These are phyloP conservation scores for Apis laboriosa DNA, from an alignment of 1,140 invertebrate genomes.

Conservation along the genomic window DNA sequence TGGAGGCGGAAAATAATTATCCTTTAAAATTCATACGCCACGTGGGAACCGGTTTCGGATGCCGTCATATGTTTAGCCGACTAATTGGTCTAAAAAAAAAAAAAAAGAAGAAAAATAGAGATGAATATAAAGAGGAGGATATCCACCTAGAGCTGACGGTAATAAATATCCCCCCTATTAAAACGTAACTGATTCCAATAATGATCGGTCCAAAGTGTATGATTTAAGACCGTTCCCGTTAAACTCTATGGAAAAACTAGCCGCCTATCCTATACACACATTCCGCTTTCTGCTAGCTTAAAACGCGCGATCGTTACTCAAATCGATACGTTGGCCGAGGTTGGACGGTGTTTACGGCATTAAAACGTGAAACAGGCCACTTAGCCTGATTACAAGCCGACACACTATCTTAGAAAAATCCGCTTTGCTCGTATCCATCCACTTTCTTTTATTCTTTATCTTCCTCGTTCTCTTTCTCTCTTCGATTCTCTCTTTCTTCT, in stretches of 20 bases:
- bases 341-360: slow-evolving; percentile 29
- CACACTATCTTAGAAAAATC: slow-evolving; percentile 23
- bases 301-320: slow-evolving; percentile 25
- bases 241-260: slow-evolving; percentile 33
- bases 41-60: slow-evolving; percentile 23
- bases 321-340: slow-evolving; percentile 20
- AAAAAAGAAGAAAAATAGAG: neutral
- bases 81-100: slow-evolving; percentile 25
- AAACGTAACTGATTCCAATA: slow-evolving; percentile 39
- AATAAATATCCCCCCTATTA: slow-evolving; percentile 34
- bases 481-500: neutral
- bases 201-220: slow-evolving; percentile 40
- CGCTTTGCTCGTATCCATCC: neutral
- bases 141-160: slow-evolving; percentile 16
- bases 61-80: slow-evolving; percentile 19
- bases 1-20: slow-evolving; percentile 25
- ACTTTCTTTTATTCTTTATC: neutral
- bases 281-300: slow-evolving; percentile 2
- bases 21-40: slow-evolving; percentile 9
- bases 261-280: slow-evolving; percentile 6
- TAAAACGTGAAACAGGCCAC: slow-evolving; percentile 32
- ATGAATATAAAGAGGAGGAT: too few species aligned
- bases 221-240: slow-evolving; percentile 47
- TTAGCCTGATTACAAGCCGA: slow-evolving; percentile 43
- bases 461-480: neutral